Percentiles rank a stretch among this genome's conserved stretches.
Evolutionary conservation across 2,888 invertebrate species (phyloP).

Genomic region (Danaus chrysippus): DNA sequence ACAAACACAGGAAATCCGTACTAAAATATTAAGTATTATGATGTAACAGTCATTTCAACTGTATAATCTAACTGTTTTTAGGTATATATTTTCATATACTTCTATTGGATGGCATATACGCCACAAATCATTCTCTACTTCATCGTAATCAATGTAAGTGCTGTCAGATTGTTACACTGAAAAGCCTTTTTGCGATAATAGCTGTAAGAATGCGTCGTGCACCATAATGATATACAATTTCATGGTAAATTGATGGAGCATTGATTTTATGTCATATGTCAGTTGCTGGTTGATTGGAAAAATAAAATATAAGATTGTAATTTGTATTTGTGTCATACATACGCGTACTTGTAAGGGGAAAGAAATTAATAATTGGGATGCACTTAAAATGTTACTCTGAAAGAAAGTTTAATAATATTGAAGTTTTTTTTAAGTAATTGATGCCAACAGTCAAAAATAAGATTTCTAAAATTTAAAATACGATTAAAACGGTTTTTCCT

Average conservation of each 20-base stretch:
- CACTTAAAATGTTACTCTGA: background rate
- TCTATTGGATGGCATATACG: background rate
- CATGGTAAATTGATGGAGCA: conserved; percentile 21
- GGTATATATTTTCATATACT: background rate
- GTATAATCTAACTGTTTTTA: background rate
- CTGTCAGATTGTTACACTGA: conserved; percentile 17
- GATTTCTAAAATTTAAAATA: too few species aligned
- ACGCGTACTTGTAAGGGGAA: background rate
- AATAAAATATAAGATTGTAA: background rate
- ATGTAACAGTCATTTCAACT: background rate
- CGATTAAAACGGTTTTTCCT: too few species aligned
- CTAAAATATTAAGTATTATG: background rate
- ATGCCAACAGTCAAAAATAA: too few species aligned
- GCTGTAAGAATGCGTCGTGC: conserved; percentile 20
- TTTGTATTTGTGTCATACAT: background rate
- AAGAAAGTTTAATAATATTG: too few species aligned
- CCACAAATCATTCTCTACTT: conserved; percentile 11
- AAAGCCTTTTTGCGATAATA: conserved; percentile 25
- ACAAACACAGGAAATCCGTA: background rate
- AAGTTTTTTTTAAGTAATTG: too few species aligned
- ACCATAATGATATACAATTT: conserved; percentile 26
- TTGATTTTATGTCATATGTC: conserved; percentile 20
- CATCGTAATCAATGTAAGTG: conserved; percentile 19
- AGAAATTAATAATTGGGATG: too few species aligned
- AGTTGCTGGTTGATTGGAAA: background rate